Evolutionary conservation across 2,113 vertebrate species (phyloP).

Genomic region (Daubentonia madagascariensis): DNA sequence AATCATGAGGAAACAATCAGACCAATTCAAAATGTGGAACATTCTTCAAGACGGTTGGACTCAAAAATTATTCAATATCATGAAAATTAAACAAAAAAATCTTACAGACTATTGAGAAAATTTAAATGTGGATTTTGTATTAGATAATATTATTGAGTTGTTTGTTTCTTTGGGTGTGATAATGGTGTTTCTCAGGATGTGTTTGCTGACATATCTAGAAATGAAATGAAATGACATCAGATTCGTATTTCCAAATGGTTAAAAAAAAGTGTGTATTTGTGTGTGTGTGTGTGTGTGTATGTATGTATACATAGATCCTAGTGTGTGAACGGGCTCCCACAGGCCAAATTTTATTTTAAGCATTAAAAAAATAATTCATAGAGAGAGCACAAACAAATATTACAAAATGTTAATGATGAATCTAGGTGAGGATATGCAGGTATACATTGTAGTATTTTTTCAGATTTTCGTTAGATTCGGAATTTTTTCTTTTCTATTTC

Average conservation of each 20-base stretch:
- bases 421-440: neutral
- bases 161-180: neutral
- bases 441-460: neutral
- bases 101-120: neutral
- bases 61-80: neutral
- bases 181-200: neutral
- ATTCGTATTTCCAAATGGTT: neutral
- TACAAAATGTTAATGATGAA: neutral
- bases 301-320: neutral
- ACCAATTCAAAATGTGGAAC: neutral
- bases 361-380: neutral
- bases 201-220: neutral
- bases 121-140: neutral
- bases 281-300: neutral
- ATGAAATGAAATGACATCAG: neutral
- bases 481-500: neutral
- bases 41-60: neutral
- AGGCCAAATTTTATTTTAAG: neutral
- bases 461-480: neutral
- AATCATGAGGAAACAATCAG: neutral
- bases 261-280: neutral
- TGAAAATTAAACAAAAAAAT: neutral
- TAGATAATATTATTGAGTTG: neutral
- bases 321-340: neutral
- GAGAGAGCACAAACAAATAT: neutral